Evolutionary conservation across 2,113 vertebrate genomes (phyloP), one percentile per base, ranked within the genome.

Genomic region (Taxidea taxus): DNA sequence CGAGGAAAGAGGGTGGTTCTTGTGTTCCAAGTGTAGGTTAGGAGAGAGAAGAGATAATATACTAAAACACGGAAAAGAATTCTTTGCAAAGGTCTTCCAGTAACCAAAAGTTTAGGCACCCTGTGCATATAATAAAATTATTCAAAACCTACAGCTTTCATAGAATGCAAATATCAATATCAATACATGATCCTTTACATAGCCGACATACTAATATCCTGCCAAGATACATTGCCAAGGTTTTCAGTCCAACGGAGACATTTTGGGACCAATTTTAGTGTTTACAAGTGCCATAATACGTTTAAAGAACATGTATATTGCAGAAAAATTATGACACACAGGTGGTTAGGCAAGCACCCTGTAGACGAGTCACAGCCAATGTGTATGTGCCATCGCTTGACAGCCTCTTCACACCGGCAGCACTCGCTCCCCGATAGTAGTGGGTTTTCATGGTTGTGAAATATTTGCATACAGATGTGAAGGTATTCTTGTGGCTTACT

Each of bases 391-490:
- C 37, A 29, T 39, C 64, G 25, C 60, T 87, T 39, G 44, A 44
- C 39, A 85, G 68, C 54, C 68, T 90, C 74, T 87, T 89, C 31
- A 15, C 60, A 80, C 54, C 37, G 64, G 37, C 7, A 6, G 49
- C 34, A 2, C 31, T 90, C 75, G 75, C 12, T 92, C 64, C 47
- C 51, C 80, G n/a, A 87, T 37, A 42, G 87, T 74, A 56, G 94
- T 66, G 23, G 21, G 47, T 93, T 93, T 93, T 87, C 87, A 75
- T 62, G 92, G 81, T 95, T 78, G 95, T 92, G 87, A 95, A 97
- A 90, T 95, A 97, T 97, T 96, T 96, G 90, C 96, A 98, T 98
- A 96, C 92, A 97, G 94, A 98, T 97, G 97, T 97, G 75, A 95
- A 96, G 85, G 95, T 96, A 96, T 98, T 98, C 94, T 94, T 96